Conservation (phyloP, 2,797 vertebrate genomes). For the Novumbra hubbsi region DNA sequence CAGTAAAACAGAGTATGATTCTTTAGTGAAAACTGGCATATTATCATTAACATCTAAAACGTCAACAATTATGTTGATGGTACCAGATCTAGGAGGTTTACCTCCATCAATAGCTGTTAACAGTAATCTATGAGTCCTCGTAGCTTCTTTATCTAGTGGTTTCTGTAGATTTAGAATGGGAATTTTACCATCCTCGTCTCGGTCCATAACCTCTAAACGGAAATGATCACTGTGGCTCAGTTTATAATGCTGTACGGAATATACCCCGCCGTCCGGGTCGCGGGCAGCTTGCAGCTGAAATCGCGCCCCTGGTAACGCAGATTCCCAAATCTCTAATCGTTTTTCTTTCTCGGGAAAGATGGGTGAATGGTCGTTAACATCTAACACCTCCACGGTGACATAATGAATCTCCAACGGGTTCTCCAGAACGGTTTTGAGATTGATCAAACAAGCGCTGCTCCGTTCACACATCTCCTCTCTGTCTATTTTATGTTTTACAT, state of each 20-base stretch:
- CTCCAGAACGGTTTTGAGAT: slow-evolving; percentile 59
- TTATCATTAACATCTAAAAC: slow-evolving; percentile 48
- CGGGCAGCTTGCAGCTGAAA: slow-evolving; percentile 64
- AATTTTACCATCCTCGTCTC: slow-evolving; percentile 47
- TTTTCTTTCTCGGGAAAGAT: not conserved
- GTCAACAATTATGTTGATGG: not conserved
- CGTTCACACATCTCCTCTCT: slow-evolving; percentile 4
- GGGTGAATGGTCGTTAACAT: slow-evolving; percentile 19
- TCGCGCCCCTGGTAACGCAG: slow-evolving; percentile 11
- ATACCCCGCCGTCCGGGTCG: slow-evolving; percentile 59
- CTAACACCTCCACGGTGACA: slow-evolving; percentile 49
- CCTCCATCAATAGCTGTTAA: slow-evolving; percentile 58
- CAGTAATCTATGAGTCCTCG: slow-evolving; percentile 46
- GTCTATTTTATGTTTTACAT: slow-evolving; percentile 1
- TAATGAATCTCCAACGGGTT: slow-evolving; percentile 57
- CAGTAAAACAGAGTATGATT: slow-evolving; percentile 36
- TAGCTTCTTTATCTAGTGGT: slow-evolving; percentile 59
- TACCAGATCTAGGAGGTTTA: slow-evolving; percentile 48
- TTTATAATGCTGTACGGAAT: slow-evolving; percentile 54
- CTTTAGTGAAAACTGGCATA: slow-evolving; percentile 48
- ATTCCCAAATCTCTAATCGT: slow-evolving; percentile 8
- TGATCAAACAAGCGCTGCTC: slow-evolving; percentile 28
- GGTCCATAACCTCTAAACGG: slow-evolving; percentile 49
- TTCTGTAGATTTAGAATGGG: slow-evolving; percentile 57
- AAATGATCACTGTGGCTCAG: slow-evolving; percentile 64